phyloP scores from a whole-genome alignment of 2,888 invertebrate species.

The Nesidiocoris tenuis region DNA sequence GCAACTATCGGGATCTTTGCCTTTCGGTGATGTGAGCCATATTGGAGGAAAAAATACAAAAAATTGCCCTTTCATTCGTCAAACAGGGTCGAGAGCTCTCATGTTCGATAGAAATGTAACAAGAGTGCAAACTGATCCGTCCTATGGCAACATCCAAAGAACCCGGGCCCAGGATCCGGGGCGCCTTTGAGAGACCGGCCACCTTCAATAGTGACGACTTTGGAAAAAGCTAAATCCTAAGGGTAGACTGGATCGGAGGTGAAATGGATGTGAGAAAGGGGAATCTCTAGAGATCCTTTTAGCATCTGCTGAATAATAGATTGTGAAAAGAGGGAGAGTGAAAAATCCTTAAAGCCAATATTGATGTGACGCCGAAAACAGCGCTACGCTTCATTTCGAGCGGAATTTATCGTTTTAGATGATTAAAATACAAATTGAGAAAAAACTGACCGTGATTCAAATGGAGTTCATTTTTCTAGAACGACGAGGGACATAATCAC shows the following conservation, averaged over 20 bases:
- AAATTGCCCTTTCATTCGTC: neutral
- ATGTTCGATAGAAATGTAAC: neutral
- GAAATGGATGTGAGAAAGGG: neutral
- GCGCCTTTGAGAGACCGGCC: neutral
- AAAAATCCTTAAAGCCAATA: constrained; percentile 18
- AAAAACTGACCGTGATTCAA: no score
- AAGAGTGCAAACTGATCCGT: constrained; percentile 6
- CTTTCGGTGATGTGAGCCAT: neutral
- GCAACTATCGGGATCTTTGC: no score
- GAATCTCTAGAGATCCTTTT: constrained; percentile 16
- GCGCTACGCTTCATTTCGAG: neutral
- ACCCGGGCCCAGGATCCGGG: neutral
- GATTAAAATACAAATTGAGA: no score
- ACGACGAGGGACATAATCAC: no score
- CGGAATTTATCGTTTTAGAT: no score
- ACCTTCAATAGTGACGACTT: neutral
- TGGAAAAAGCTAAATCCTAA: neutral
- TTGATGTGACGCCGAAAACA: constrained; percentile 4
- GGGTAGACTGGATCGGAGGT: neutral
- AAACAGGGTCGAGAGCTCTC: neutral
- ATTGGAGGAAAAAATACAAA: neutral
- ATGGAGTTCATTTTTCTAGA: no score
- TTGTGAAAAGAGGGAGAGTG: neutral
- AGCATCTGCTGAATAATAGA: constrained; percentile 34
- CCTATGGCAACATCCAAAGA: constrained; percentile 24